These are phyloP conservation scores for Chiloscyllium plagiosum DNA, from an alignment of 2,113 vertebrate genomes.

Conservation along the genomic window DNA sequence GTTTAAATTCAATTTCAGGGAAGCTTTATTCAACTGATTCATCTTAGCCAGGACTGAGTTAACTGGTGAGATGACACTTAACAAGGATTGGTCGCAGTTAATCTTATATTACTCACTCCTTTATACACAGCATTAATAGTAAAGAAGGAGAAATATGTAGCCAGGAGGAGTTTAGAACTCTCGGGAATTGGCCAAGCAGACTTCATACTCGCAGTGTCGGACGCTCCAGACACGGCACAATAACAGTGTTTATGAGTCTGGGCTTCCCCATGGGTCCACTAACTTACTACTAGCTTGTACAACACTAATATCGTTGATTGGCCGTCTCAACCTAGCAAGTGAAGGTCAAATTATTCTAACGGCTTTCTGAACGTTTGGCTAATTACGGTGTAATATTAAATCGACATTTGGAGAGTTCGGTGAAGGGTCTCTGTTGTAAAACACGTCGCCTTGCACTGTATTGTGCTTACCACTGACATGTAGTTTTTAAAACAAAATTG, in stretches of 20 bases:
- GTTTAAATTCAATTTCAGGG: slow-evolving; percentile 3
- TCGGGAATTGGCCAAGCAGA: slow-evolving; percentile 41
- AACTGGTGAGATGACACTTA: slow-evolving; percentile 31
- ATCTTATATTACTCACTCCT: slow-evolving; percentile 37
- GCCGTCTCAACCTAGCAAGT: slow-evolving; percentile 74
- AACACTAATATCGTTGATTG: slow-evolving; percentile 78
- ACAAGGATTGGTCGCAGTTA: slow-evolving; percentile 37
- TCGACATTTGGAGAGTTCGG: slow-evolving; percentile 31
- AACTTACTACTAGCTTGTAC: slow-evolving; percentile 65
- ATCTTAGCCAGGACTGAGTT: slow-evolving; percentile 13
- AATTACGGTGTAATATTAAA: slow-evolving; percentile 37
- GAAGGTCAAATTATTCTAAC: slow-evolving; percentile 79
- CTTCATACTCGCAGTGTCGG: slow-evolving; percentile 46
- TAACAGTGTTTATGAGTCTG: slow-evolving; percentile 51
- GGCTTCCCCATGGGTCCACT: slow-evolving; percentile 72
- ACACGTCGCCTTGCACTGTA: background rate
- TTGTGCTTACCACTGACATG: background rate
- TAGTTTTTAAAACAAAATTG: no score
- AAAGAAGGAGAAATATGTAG: slow-evolving; percentile 32
- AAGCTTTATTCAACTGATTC: background rate
- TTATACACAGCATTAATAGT: slow-evolving; percentile 37
- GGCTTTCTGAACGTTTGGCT: slow-evolving; percentile 37
- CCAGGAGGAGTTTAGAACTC: slow-evolving; percentile 41
- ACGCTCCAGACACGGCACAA: slow-evolving; percentile 41
- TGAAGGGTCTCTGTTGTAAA: background rate